phyloP scores from a whole-genome alignment of 2,113 vertebrate genomes.

The Daboia siamensis region DNA sequence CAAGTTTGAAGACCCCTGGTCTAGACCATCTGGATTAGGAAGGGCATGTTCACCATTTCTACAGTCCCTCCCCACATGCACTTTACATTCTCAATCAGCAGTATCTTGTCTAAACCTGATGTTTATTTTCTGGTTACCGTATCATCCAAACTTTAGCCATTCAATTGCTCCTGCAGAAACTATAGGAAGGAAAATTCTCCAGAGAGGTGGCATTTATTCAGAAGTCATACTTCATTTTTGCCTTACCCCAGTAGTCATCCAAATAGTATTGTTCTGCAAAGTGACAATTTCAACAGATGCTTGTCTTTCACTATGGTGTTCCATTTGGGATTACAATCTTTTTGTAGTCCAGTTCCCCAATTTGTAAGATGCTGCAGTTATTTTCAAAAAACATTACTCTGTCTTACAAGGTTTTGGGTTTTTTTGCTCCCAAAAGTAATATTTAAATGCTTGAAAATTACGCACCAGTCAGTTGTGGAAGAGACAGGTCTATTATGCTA shows the following conservation, averaged over 20 bases:
- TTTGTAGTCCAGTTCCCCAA: background rate
- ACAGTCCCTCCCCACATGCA: background rate
- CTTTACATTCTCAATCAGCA: fast-evolving
- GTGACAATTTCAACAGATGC: background rate
- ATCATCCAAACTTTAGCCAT: background rate
- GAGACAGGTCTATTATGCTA: constrained; percentile 47
- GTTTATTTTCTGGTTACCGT: background rate
- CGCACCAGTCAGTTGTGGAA: constrained; percentile 34
- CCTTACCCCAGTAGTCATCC: background rate
- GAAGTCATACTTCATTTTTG: constrained; percentile 24
- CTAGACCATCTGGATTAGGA: background rate
- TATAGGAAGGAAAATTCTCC: background rate
- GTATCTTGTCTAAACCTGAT: background rate
- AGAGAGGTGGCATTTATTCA: constrained; percentile 20
- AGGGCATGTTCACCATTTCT: background rate
- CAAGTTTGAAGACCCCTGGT: no score
- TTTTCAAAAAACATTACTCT: constrained; percentile 53
- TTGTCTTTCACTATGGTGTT: background rate
- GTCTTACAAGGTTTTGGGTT: constrained; percentile 36
- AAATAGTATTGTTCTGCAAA: background rate
- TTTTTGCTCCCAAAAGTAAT: constrained; percentile 45
- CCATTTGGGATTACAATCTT: background rate
- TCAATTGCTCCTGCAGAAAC: constrained; percentile 14
- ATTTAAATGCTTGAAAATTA: constrained; percentile 57
- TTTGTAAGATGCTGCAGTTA: constrained; percentile 47